phyloP scores from a whole-genome alignment of 1,140 invertebrate genomes.

The Brevipalpus yothersi region DNA sequence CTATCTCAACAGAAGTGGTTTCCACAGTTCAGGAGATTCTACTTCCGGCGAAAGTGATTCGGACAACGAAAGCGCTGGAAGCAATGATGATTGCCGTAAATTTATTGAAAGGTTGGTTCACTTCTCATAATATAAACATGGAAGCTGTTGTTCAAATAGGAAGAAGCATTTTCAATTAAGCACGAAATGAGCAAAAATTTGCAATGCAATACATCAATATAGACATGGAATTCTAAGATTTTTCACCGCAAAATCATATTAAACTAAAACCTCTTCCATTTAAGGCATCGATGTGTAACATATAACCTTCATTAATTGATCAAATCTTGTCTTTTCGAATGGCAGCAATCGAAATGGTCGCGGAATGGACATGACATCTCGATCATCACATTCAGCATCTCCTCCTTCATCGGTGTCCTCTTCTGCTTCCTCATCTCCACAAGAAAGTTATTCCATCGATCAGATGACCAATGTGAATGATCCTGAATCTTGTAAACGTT shows the following conservation, averaged over 20 bases:
- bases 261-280: no score
- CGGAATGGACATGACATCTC: background rate
- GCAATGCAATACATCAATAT: no score
- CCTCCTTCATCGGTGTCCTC: background rate
- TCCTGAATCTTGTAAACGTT: no score
- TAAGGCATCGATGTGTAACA: no score
- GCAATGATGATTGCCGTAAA: background rate
- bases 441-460: background rate
- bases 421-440: background rate
- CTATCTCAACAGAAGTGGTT: background rate
- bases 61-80: slow-evolving; percentile 1
- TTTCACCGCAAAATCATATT: no score
- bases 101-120: background rate
- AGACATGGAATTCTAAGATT: no score
- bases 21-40: slow-evolving; percentile 1
- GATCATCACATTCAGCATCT: background rate
- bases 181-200: no score
- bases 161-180: no score
- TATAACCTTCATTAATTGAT: no score
- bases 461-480: no score
- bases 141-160: no score
- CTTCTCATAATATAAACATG: background rate
- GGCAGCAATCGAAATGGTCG: background rate
- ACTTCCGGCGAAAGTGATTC: background rate
- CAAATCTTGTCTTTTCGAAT: background rate